A percentile compares a stretch with the other conserved stretches of the same genome.
Evolutionary conservation across 2,797 vertebrate genomes (phyloP).

Genomic region (Sphenodon punctatus): DNA sequence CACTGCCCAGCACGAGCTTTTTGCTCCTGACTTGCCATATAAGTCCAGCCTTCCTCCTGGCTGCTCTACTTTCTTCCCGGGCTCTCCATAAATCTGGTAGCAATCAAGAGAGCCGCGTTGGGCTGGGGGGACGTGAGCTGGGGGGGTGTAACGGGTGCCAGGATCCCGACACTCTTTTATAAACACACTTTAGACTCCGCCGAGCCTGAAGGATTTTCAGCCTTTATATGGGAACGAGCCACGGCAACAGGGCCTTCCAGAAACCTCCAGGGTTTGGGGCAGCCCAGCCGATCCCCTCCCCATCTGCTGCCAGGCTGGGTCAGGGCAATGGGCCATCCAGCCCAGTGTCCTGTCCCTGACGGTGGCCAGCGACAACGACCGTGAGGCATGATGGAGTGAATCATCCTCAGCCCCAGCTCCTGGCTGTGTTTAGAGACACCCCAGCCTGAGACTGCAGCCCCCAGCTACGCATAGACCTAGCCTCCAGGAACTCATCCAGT

Average conservation of each 20-base stretch:
- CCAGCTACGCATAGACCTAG: too few species aligned
- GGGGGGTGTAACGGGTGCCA: neutral
- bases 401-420: too few species aligned
- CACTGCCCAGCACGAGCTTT: neutral
- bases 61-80: neutral
- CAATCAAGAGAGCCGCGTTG: conserved; percentile 1
- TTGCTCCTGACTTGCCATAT: conserved; percentile 24
- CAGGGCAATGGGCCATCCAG: neutral
- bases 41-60: conserved; percentile 19
- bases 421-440: too few species aligned
- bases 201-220: conserved; percentile 76
- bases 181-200: conserved; percentile 77
- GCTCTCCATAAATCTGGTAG: conserved; percentile 26
- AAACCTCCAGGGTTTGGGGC: neutral
- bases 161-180: conserved; percentile 60
- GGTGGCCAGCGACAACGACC: too few species aligned
- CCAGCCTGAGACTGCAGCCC: too few species aligned
- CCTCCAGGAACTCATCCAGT: too few species aligned
- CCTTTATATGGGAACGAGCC: conserved; percentile 86
- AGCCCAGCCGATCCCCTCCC: neutral
- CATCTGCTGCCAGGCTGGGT: too few species aligned
- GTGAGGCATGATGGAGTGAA: too few species aligned
- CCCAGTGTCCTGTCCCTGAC: too few species aligned
- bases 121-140: neutral
- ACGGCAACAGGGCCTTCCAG: neutral